phyloP scores from a whole-genome alignment of 1,140 invertebrate species.

The Macrobrachium nipponense region DNA sequence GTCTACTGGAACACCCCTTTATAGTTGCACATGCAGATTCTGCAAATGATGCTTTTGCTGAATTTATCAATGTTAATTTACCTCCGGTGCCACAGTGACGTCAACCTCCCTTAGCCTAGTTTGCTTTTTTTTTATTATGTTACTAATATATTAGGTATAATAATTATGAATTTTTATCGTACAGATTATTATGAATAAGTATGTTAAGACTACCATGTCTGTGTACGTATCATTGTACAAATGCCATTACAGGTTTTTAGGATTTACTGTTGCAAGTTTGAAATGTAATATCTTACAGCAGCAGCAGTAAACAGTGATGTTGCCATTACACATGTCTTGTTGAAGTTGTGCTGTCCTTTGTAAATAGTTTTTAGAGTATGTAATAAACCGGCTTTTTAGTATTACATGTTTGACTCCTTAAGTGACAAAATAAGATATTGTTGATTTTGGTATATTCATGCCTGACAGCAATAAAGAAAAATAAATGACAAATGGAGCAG shows the following conservation, averaged over 20 bases:
- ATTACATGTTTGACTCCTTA: no score
- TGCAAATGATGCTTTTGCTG: slow-evolving; percentile 44
- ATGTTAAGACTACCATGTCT: slow-evolving; percentile 30
- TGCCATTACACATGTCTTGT: slow-evolving; percentile 12
- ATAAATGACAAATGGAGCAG: no score
- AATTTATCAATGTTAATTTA: slow-evolving; percentile 53
- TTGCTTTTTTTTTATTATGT: slow-evolving; percentile 35
- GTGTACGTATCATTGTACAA: slow-evolving; percentile 54
- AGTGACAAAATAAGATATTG: no score
- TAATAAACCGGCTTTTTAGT: slow-evolving; percentile 54
- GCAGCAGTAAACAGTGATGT: slow-evolving; percentile 1
- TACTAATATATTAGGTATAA: slow-evolving; percentile 44
- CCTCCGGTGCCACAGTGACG: slow-evolving; percentile 48
- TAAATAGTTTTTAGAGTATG: slow-evolving; percentile 59
- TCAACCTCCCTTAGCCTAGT: slow-evolving; percentile 49
- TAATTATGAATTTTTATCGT: slow-evolving; percentile 43
- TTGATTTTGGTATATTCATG: no score
- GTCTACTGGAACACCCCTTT: slow-evolving; percentile 48
- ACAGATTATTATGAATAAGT: slow-evolving; percentile 35
- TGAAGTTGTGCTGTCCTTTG: slow-evolving; percentile 51
- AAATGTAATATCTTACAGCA: slow-evolving; percentile 4
- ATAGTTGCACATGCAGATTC: slow-evolving; percentile 46
- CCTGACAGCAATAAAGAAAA: no score
- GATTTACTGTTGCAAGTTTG: slow-evolving; percentile 28
- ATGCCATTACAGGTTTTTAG: slow-evolving; percentile 31